Percentiles rank a stretch among this genome's conserved stretches.
Conservation (phyloP, 2,797 vertebrate species). For the Tinamus major region DNA sequence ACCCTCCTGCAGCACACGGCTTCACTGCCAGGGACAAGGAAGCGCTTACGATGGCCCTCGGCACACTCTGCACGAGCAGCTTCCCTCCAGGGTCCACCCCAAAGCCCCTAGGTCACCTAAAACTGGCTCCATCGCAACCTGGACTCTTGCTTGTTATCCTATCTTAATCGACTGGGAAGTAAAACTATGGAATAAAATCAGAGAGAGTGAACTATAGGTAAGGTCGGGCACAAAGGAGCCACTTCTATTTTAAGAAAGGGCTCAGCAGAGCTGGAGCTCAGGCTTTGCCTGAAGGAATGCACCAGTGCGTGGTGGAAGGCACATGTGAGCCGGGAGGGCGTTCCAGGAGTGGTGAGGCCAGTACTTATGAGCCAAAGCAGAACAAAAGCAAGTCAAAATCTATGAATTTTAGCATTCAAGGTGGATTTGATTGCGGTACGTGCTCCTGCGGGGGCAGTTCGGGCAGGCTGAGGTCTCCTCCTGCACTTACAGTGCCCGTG, state of each 20-base stretch:
- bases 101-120: neutral
- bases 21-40: neutral
- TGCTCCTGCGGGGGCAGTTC: neutral
- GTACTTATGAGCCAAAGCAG: neutral
- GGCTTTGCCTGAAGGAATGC: neutral
- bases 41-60: neutral
- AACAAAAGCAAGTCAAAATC: neutral
- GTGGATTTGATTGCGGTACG: neutral
- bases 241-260: neutral
- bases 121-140: neutral
- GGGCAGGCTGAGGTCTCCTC: neutral
- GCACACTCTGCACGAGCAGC: neutral
- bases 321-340: rapidly evolving
- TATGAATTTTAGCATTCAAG: neutral
- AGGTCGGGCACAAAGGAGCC: neutral
- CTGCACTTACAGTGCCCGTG: neutral
- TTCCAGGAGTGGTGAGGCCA: neutral
- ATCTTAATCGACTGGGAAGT: neutral
- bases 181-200: neutral
- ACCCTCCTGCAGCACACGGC: rapidly evolving
- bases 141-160: neutral
- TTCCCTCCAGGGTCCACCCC: neutral
- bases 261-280: neutral
- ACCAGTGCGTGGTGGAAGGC: neutral
- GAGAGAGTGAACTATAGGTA: neutral